Percentiles rank a stretch among this genome's conserved stretches.
Conservation (phyloP, 2,113 vertebrate genomes). For the Sinocyclocheilus anshuiensis region DNA sequence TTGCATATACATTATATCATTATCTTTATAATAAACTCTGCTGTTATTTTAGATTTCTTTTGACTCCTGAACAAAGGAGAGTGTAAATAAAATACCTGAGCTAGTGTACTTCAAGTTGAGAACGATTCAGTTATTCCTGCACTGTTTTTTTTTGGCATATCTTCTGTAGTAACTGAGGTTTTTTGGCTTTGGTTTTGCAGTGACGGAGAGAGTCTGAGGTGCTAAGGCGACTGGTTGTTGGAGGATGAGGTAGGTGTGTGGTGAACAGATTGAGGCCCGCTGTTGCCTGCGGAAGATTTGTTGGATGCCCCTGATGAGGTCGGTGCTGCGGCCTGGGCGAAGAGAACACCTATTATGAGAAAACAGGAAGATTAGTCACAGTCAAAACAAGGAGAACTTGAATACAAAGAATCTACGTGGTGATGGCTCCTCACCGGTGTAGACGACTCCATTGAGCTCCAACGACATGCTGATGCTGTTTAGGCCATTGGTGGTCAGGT, state of each 20-base stretch:
- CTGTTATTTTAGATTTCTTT: constrained; percentile 62
- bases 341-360: constrained; percentile 84
- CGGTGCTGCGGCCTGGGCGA: constrained; percentile 84
- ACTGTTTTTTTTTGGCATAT: constrained; percentile 73
- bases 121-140: constrained; percentile 67
- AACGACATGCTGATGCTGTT: constrained; percentile 96
- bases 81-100: constrained; percentile 76
- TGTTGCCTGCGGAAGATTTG: constrained; percentile 68
- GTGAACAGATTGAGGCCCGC: constrained; percentile 63
- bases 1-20: constrained; percentile 69
- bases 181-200: constrained; percentile 82
- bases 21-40: constrained; percentile 73
- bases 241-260: constrained; percentile 81
- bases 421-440: constrained; percentile 80
- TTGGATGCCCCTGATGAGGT: constrained; percentile 65
- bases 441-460: constrained; percentile 92
- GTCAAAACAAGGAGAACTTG: neutral
- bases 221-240: constrained; percentile 77
- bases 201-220: constrained; percentile 54
- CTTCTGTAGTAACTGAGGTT: constrained; percentile 83
- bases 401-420: no score
- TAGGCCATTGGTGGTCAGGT: constrained; percentile 79
- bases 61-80: constrained; percentile 76
- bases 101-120: constrained; percentile 78
- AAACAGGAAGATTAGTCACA: neutral